Base-by-base conservation (phyloP, 2,888 invertebrate genomes). In the Camponotus fellah region DNA sequence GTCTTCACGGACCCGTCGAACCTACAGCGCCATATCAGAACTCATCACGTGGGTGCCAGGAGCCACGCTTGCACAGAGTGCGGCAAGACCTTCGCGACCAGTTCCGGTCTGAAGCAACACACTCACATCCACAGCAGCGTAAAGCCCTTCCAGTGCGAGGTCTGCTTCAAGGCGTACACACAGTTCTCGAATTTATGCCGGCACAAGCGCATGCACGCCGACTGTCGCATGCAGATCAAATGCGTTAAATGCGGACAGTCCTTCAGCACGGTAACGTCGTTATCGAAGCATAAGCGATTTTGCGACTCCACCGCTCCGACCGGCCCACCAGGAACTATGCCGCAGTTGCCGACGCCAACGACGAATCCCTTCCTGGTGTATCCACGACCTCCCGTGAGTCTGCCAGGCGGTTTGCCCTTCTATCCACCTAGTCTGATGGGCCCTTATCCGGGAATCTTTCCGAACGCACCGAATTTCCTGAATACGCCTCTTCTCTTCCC, bases 161-260 rank as follows among this genome's bases (percentile, higher is more conserved):
- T 99, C 90, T 99, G 99, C 96, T 97, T 97, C 94, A 99, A 99
- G 96, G 97, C 99, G 12, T 99, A 99, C 96, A 99, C 99, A 3
- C 99, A 99, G 95, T 99, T 99, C 95, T 99, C 99, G 58, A 99
- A 99, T 95, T 96, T 99, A 93, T 99, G 99, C 94, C 97, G 99
- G n/a, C 99, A 99, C 96, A 99, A 99, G 94, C 98, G 99, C 83
- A 99, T 99, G 99, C 99, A 99, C 96, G 97, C 98, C 79, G 98
- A 98, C 94, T 99, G 99, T 95, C 97, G 99, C 92, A 97, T 97
- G 95, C 97, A 98, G 94, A 98, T 98, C 93, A 99, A 98, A 96
- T 99, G 99, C 95, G 97, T 96, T 92, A 99, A 99, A 96, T 99
- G 99, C 94, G 97, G 97, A 40, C 98, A 99, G 94, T 97, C 98